Conservation (phyloP, 92 coral and sea anemone species). For the Diadumene lineata region DNA sequence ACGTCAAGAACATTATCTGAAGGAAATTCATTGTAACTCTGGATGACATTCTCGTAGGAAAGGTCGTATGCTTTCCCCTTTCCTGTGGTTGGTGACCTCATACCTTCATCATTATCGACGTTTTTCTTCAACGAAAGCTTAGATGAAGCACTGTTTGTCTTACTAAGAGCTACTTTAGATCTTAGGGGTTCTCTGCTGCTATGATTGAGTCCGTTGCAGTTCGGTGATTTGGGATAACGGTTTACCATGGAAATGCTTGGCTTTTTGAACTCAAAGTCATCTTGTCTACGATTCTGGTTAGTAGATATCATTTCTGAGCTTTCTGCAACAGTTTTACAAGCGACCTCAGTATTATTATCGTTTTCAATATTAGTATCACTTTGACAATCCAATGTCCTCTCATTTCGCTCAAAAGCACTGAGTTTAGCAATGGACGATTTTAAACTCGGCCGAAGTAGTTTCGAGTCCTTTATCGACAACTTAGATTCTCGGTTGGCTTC, state of each 20-base stretch:
- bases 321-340: constrained; percentile 2
- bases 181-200: neutral
- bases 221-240: constrained; percentile 8
- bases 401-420: constrained; percentile 41
- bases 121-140: constrained; percentile 10
- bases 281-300: neutral
- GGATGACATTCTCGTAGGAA: neutral
- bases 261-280: constrained; percentile 22
- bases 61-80: neutral
- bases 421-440: constrained; percentile 40
- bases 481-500: neutral
- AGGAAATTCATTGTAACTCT: neutral
- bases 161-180: neutral
- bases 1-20: neutral
- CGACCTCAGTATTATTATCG: neutral
- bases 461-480: neutral
- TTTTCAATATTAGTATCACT: neutral
- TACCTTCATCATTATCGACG: neutral
- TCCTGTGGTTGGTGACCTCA: neutral
- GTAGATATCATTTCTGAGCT: neutral
- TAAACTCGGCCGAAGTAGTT: neutral
- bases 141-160: neutral
- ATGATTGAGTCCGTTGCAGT: neutral
- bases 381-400: neutral
- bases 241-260: constrained; percentile 1